Evolutionary conservation across 2,113 vertebrate genomes (phyloP).

Genomic region (Aspiorhynchus laticeps): DNA sequence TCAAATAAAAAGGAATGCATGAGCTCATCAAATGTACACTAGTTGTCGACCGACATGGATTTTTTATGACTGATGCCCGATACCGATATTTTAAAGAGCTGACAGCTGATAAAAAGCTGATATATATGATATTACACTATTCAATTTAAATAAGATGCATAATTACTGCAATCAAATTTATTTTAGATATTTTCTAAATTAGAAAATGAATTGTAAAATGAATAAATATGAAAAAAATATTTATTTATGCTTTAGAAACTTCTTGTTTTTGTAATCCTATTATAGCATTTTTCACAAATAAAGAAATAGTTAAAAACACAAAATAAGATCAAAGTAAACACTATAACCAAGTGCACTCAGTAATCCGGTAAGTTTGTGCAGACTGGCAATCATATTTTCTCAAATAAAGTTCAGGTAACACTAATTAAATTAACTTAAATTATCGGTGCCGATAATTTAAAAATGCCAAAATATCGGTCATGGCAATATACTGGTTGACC

Average conservation of each 20-base stretch:
- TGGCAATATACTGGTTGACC: neutral
- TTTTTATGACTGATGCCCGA: too few relatives aligned
- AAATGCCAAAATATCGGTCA: neutral
- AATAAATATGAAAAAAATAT: neutral
- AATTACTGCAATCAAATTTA: neutral
- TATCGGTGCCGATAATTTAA: neutral
- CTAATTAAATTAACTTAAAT: neutral
- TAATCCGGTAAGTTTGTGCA: neutral
- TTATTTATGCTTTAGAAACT: too few relatives aligned
- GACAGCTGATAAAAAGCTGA: neutral
- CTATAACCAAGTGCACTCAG: neutral
- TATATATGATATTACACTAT: neutral
- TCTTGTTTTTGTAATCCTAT: neutral
- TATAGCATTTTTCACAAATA: neutral
- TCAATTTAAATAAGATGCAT: neutral
- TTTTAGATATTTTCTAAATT: neutral
- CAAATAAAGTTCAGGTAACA: neutral
- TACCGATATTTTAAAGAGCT: neutral
- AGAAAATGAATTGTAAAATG: neutral
- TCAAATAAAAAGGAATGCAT: neutral
- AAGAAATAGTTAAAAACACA: neutral
- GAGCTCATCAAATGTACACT: too few relatives aligned
- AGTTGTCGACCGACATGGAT: too few relatives aligned
- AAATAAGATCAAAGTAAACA: neutral
- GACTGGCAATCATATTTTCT: neutral